Evolutionary conservation across 2,888 invertebrate species (phyloP).

Genomic region (Orthosia incerta): DNA sequence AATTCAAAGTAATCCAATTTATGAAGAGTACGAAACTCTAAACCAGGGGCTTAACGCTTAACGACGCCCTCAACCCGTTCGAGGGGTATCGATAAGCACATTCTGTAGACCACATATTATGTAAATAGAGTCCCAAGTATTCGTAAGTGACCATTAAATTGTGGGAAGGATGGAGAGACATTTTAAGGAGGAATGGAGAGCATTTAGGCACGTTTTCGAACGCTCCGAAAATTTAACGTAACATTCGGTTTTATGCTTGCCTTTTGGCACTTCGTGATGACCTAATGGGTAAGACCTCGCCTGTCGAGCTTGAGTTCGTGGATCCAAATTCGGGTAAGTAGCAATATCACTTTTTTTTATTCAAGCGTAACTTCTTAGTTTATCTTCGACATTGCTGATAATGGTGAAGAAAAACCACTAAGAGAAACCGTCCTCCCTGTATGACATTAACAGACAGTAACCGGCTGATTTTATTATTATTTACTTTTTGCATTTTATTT

Average conservation of each 20-base stretch:
- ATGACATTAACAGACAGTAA: too few species aligned
- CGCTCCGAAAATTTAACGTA: neutral
- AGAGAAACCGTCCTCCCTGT: too few species aligned
- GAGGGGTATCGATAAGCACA: constrained; percentile 32
- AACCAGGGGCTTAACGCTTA: constrained; percentile 21
- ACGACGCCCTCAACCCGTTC: constrained; percentile 46
- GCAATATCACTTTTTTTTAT: too few species aligned
- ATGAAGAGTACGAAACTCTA: constrained; percentile 38
- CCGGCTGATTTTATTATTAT: too few species aligned
- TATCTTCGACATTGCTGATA: too few species aligned
- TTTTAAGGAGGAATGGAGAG: neutral
- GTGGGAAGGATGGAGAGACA: neutral
- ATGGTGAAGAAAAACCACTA: too few species aligned
- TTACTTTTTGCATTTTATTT: too few species aligned
- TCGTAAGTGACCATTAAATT: constrained; percentile 28
- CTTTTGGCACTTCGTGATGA: too few species aligned
- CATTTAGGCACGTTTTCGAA: neutral
- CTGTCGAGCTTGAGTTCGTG: too few species aligned
- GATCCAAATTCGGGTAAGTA: too few species aligned
- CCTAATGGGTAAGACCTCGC: too few species aligned
- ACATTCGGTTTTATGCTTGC: neutral
- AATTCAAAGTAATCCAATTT: constrained; percentile 56
- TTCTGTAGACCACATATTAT: constrained; percentile 42
- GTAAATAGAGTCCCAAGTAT: constrained; percentile 33
- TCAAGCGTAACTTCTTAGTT: too few species aligned